Percentiles rank a stretch among this genome's conserved stretches.
These are phyloP conservation scores for Drosophila orosa DNA, from an alignment of 1,140 invertebrate genomes.

Conservation along the genomic window DNA sequence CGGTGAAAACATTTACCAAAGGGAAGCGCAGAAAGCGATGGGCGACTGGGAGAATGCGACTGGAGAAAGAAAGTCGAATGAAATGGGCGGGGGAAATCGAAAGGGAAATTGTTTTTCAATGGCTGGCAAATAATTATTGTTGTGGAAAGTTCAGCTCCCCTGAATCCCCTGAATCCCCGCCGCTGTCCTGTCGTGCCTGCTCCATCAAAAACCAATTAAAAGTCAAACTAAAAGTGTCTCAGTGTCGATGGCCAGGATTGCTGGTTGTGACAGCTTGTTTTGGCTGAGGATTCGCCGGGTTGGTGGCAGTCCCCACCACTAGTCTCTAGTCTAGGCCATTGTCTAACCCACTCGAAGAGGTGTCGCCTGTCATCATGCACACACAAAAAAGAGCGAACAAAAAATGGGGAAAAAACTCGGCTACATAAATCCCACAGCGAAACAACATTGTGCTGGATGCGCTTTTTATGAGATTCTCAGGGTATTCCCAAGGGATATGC, in stretches of 20 bases:
- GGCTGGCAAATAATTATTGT: slow-evolving; percentile 78
- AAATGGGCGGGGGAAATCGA: slow-evolving; percentile 66
- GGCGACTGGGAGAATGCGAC: slow-evolving; percentile 2
- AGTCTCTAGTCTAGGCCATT: slow-evolving; percentile 20
- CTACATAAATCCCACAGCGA: slow-evolving; percentile 20
- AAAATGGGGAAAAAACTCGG: slow-evolving; percentile 12
- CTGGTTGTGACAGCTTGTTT: slow-evolving; percentile 44
- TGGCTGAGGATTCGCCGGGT: slow-evolving; percentile 29
- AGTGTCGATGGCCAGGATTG: slow-evolving; percentile 40
- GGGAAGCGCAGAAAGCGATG: slow-evolving; percentile 38
- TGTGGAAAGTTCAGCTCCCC: slow-evolving; percentile 34
- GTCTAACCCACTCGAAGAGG: slow-evolving; percentile 45
- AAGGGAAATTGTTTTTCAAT: slow-evolving; percentile 82
- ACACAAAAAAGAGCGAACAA: slow-evolving; percentile 4
- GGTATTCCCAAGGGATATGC: neutral
- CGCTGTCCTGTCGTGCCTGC: slow-evolving; percentile 1
- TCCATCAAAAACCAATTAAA: slow-evolving; percentile 54
- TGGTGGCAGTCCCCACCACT: neutral
- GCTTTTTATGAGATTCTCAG: slow-evolving; percentile 15
- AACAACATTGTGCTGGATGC: slow-evolving; percentile 30
- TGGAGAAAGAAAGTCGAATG: slow-evolving; percentile 16
- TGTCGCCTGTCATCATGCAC: slow-evolving; percentile 35
- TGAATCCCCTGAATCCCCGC: neutral
- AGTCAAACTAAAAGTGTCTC: slow-evolving; percentile 50
- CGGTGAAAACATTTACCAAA: slow-evolving; percentile 63